phyloP scores from a whole-genome alignment of 1,140 invertebrate genomes.

The Sarcophaga bullata region DNA sequence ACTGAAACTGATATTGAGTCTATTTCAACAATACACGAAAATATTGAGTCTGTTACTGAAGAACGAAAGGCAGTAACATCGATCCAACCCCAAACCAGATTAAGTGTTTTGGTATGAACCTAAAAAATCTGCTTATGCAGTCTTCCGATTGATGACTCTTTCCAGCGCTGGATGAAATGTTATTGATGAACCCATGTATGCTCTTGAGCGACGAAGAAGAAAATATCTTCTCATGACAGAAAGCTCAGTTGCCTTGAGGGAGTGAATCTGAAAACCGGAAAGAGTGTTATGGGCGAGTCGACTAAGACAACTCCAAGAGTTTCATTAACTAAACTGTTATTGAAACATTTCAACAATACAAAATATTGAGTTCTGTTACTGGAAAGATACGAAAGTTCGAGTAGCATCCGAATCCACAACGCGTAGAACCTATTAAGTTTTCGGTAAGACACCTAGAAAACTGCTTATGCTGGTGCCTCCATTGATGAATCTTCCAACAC shows the following conservation, averaged over 20 bases:
- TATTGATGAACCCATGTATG: slow-evolving; percentile 63
- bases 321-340: too few species aligned
- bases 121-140: slow-evolving; percentile 60
- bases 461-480: slow-evolving; percentile 62
- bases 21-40: slow-evolving; percentile 15
- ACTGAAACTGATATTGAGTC: neutral
- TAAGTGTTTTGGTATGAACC: slow-evolving; percentile 54
- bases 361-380: too few species aligned
- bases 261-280: too few species aligned
- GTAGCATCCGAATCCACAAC: too few species aligned
- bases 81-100: neutral
- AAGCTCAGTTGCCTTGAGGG: neutral
- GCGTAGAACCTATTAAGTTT: too few species aligned
- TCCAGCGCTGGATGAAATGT: slow-evolving; percentile 67
- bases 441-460: slow-evolving; percentile 40
- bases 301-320: too few species aligned
- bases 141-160: slow-evolving; percentile 66
- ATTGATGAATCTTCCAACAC: slow-evolving; percentile 65
- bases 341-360: too few species aligned
- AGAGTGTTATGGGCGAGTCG: too few species aligned
- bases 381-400: too few species aligned
- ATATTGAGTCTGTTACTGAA: neutral
- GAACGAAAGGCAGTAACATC: neutral
- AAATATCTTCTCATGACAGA: neutral
- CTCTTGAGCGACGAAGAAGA: slow-evolving; percentile 46